phyloP scores from a whole-genome alignment of 2,113 vertebrate genomes.

The Oreotrochilus melanogaster region DNA sequence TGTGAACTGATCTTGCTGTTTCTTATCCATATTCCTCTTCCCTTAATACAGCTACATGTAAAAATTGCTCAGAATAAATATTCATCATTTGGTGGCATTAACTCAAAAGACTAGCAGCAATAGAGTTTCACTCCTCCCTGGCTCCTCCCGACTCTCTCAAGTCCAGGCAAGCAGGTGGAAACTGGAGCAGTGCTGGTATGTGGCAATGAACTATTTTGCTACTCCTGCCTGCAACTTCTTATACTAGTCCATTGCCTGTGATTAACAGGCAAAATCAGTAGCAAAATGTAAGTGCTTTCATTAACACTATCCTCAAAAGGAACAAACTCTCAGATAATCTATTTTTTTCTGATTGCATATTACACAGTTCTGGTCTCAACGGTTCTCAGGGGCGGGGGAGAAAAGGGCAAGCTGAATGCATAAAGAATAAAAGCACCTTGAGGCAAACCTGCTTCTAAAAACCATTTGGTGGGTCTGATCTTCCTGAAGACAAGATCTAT shows the following conservation, averaged over 20 bases:
- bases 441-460: constrained; percentile 39
- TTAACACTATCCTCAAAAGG: neutral
- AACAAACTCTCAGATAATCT: neutral
- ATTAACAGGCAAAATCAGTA: neutral
- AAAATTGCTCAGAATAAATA: constrained; percentile 6
- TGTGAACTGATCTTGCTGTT: neutral
- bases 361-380: neutral
- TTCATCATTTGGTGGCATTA: neutral
- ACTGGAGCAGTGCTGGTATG: neutral
- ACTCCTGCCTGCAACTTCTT: neutral
- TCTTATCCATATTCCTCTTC: neutral
- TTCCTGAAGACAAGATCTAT: constrained; percentile 36
- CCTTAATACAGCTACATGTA: neutral
- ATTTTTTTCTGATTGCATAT: neutral
- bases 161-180: neutral
- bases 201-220: neutral
- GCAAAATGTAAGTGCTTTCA: neutral
- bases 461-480: constrained; percentile 7
- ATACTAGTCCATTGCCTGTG: neutral
- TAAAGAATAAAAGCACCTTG: constrained; percentile 41
- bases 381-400: neutral
- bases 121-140: neutral
- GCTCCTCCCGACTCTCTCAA: neutral
- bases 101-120: neutral
- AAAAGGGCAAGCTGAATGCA: neutral